Base-by-base conservation (phyloP, 2,113 vertebrate species). In the Seriola dumerili region DNA sequence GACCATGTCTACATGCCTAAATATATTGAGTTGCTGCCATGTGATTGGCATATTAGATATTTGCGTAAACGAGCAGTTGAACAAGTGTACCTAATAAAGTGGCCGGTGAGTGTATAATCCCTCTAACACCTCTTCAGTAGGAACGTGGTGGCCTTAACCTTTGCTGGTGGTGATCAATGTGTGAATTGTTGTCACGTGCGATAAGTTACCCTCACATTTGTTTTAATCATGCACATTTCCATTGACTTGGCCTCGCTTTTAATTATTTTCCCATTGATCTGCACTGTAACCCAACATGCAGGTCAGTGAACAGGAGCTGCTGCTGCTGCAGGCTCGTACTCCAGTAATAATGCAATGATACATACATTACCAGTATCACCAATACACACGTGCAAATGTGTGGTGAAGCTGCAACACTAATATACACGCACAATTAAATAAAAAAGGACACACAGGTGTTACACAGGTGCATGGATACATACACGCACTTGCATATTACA, bases 201-300 rank as follows among this genome's bases (percentile, higher is more conserved):
- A 34, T 44, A 54, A 68, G 81, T 84, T 90, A 72, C 63, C 72
- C 81, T 76, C 67, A 69, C 73, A 57, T 78, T 80, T 75, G 70
- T 88, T 93, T 90, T 92, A 94, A 94, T 94, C 89, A 92, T 78
- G 74, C 81, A 83, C 84, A 73, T 92, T 91, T 92, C 88, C 89
- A 93, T 93, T 21, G 91, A 89, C 82, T 77, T 48, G 19, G 29
- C 65, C 46, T 64, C 38, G 54, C 70, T 84, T 87, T 90, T 95
- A 95, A 96, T 96, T 95, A 95, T 94, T 92, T 94, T 75, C 61
- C 42, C 72, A 95, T 95, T 85, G 95, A 95, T 94, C 86, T 78
- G 62, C 62, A 25, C 78, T 71, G 81, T 38, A 52, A 81, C 84
- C 70, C 67, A 44, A 64, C 81, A 89, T 72, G 81, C 84, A 92